Conservation (phyloP, 2,797 vertebrate genomes). For the Peromyscus aztecus region DNA sequence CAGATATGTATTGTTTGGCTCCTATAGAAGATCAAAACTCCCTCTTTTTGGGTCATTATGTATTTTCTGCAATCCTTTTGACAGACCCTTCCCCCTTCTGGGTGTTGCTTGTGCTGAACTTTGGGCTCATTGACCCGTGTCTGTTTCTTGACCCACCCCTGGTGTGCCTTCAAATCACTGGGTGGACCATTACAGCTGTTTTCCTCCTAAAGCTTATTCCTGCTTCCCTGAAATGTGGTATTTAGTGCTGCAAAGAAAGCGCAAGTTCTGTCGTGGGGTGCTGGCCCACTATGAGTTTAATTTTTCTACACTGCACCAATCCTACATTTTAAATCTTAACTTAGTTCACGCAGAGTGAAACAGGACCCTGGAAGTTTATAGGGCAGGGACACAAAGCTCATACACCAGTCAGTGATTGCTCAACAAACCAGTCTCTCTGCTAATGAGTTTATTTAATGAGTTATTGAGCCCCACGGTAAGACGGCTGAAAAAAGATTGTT, state of each 20-base stretch:
- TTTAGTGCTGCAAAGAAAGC: slow-evolving; percentile 40
- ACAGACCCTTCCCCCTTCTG: background rate
- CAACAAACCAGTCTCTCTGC: slow-evolving; percentile 68
- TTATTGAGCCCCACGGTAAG: slow-evolving; percentile 59
- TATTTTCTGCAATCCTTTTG: slow-evolving; percentile 32
- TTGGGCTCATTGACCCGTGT: slow-evolving; percentile 74
- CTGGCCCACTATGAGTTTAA: slow-evolving; percentile 71
- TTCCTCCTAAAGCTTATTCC: slow-evolving; percentile 29
- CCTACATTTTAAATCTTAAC: slow-evolving; percentile 82
- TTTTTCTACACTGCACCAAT: slow-evolving; percentile 78
- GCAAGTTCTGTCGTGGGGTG: slow-evolving; percentile 26
- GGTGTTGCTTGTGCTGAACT: background rate
- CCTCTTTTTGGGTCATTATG: slow-evolving; percentile 77
- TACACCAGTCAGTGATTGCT: slow-evolving; percentile 69
- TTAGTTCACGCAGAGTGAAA: slow-evolving; percentile 80
- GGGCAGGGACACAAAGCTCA: slow-evolving; percentile 59
- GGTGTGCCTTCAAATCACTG: slow-evolving; percentile 53
- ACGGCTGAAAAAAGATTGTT: slow-evolving; percentile 62
- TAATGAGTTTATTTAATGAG: slow-evolving; percentile 79
- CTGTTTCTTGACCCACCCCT: slow-evolving; percentile 61
- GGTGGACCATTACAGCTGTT: slow-evolving; percentile 68
- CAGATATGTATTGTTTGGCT: slow-evolving; percentile 84
- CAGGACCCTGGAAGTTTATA: slow-evolving; percentile 61
- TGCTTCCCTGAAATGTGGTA: slow-evolving; percentile 64
- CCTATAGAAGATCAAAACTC: slow-evolving; percentile 85